Evolutionary conservation across 1,140 invertebrate genomes (phyloP).

Genomic region (Zaprionus camerounensis): DNA sequence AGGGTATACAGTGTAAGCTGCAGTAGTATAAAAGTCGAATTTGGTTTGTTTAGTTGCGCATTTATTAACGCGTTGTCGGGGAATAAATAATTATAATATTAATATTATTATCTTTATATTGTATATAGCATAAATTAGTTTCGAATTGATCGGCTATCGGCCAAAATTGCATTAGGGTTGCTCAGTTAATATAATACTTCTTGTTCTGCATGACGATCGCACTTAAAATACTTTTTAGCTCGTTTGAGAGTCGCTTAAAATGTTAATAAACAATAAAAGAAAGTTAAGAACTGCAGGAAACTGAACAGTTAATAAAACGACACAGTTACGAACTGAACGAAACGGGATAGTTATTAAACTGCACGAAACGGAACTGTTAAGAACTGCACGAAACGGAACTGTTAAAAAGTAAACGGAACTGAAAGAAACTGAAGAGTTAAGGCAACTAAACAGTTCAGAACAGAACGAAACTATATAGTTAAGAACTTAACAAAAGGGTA

Average conservation of each 20-base stretch:
- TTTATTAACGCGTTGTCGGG: slow-evolving; percentile 36
- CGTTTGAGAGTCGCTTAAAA: slow-evolving; percentile 1
- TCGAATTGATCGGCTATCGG: slow-evolving; percentile 54
- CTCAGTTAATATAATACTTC: slow-evolving; percentile 55
- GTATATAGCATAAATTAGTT: slow-evolving; percentile 48
- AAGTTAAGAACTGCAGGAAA: no score
- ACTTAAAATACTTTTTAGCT: slow-evolving; percentile 44
- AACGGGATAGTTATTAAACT: no score
- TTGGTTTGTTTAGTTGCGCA: neutral
- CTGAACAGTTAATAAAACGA: no score
- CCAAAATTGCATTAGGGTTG: slow-evolving; percentile 74
- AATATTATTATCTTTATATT: slow-evolving; percentile 15
- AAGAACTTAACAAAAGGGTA: neutral
- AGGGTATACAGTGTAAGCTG: no score
- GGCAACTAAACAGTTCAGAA: no score
- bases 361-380: slow-evolving; percentile 6
- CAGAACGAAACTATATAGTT: neutral
- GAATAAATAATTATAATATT: slow-evolving; percentile 51
- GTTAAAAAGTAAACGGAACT: no score
- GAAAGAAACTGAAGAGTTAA: neutral
- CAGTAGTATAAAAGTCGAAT: neutral
- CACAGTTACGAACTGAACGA: no score
- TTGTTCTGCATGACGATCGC: slow-evolving; percentile 21
- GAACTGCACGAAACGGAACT: slow-evolving; percentile 3
- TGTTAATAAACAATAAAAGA: no score